Evolutionary conservation across 2,888 invertebrate species (phyloP), one percentile per base, ranked within the genome.

Genomic region (Heteromurus nitidus): DNA sequence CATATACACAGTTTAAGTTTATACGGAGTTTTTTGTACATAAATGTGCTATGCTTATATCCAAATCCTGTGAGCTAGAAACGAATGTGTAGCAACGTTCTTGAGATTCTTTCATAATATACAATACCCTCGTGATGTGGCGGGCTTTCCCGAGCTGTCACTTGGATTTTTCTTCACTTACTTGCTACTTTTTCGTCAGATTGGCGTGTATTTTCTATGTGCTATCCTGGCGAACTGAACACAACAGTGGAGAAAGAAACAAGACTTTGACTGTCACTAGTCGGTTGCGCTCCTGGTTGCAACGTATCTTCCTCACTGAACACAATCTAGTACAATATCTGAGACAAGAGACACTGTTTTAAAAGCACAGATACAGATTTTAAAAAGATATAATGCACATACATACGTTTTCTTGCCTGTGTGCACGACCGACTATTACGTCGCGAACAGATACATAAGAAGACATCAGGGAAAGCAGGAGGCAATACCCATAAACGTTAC

Each of bases 131-230:
- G 55, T 75, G 75, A 75, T 75, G 67, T 44, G 65, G 75, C 67
- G 75, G 75, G 75, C 67, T 75, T 75, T 67, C 44, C 67, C 67
- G 31, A 65, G 30, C 75, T 67, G 67, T 65, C 65, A 65, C 55
- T 55, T 67, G 42, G 67, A 75, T 75, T 67, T 75, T 75, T 62
- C 42, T 53, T 74, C 62, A 60, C 72, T 62, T 53, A 65, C 55
- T 31, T 47, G 62, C 65, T 67, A n/a, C n/a, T 20, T 67, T 65
- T 55, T 75, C 44, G 47, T 67, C 75, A 74, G 64, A 64, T 74
- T 74, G 74, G 60, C 22, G 20, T 58, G 20, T 72, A 62, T 72
- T 18, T 72, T 24, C 22, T 22, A 53, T 24, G 24, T 55, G 13
- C 26, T 26, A 58, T 26, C 2, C 30, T 30, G 60, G 31, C 18